Evolutionary conservation across 2,888 invertebrate species (phyloP).

Genomic region (Epiblema foenella): DNA sequence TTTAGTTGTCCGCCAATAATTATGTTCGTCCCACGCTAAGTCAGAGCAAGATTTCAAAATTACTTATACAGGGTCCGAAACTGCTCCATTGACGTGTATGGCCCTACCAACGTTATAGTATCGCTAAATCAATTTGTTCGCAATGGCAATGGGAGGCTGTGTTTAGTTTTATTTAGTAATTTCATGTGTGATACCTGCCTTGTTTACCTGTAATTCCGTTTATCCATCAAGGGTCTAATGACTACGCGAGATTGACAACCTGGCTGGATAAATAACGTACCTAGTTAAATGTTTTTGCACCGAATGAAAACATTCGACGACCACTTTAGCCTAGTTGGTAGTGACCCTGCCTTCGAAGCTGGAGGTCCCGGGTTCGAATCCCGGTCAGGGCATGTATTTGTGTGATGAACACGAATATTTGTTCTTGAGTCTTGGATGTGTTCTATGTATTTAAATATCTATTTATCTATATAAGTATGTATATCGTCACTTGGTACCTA

Average conservation of each 20-base stretch:
- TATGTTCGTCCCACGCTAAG: conserved; percentile 37
- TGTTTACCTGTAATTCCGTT: background rate
- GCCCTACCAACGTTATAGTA: conserved; percentile 2
- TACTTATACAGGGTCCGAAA: conserved; percentile 20
- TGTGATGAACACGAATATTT: too few relatives aligned
- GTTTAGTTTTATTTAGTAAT: background rate
- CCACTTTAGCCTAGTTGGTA: too few relatives aligned
- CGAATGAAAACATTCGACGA: background rate
- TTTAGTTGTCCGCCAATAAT: conserved; percentile 27
- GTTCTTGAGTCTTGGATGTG: too few relatives aligned
- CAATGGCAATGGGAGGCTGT: conserved; percentile 1
- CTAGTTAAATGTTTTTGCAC: background rate
- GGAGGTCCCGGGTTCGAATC: too few relatives aligned
- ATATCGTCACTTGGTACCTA: too few relatives aligned
- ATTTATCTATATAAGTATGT: too few relatives aligned
- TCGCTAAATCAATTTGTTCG: conserved; percentile 7
- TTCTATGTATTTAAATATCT: too few relatives aligned
- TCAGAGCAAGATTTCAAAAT: conserved; percentile 26
- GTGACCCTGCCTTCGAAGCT: too few relatives aligned
- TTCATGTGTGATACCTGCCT: background rate
- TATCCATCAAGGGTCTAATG: background rate
- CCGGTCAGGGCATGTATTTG: too few relatives aligned
- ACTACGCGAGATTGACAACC: background rate
- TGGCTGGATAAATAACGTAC: background rate
- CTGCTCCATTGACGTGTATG: conserved; percentile 19